Evolutionary conservation across 2,797 vertebrate genomes (phyloP), one percentile per base, ranked within the genome.

Genomic region (Typhlichthys subterraneus): DNA sequence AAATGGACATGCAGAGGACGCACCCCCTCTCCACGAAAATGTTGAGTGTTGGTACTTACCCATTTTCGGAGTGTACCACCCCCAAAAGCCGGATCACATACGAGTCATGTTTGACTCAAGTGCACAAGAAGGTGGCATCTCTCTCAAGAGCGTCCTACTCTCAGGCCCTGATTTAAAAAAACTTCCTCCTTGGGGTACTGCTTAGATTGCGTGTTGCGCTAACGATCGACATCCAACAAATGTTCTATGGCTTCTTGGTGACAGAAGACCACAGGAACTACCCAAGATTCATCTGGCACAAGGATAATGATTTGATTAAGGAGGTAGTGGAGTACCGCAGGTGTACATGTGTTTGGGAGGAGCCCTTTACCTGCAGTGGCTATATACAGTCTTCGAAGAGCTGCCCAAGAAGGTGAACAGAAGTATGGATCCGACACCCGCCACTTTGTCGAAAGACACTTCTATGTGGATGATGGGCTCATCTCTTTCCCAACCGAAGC

Each of bases 381-480:
- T 2, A 70, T 62, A 42, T 67, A 67, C 3, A 13, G 59, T 1
- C 64, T 63, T 0, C 0, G 13, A 2, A 48, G 23, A 14, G 54
- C 62, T 23, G 57, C 60, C 8, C 51, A 63, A 38, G 29, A 29
- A 57, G 70, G 58, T 45, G 59, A 67, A 13, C 50, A 15, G 0
- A 47, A 53, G 13, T 63, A 66, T 11, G 55, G 63, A 2, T 3
- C 55, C 1, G 62, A 73, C 14, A 8, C 53, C 0, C 1, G 2
- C 1, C 59, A 63, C 3, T 73, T 73, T 5, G 53, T 70, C 1
- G 31, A 77, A 0, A 8, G 61, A 3, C 57, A 73, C 31, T 77
- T 70, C 45, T 70, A 74, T 1, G 17, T 73, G 4, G 62, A 70
- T 1, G 63, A 73, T 12, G 63, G 66, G 2, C n/a, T 70, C 15